Evolutionary conservation across 2,888 invertebrate genomes (phyloP).

Genomic region (Archaeoteleia sp.): DNA sequence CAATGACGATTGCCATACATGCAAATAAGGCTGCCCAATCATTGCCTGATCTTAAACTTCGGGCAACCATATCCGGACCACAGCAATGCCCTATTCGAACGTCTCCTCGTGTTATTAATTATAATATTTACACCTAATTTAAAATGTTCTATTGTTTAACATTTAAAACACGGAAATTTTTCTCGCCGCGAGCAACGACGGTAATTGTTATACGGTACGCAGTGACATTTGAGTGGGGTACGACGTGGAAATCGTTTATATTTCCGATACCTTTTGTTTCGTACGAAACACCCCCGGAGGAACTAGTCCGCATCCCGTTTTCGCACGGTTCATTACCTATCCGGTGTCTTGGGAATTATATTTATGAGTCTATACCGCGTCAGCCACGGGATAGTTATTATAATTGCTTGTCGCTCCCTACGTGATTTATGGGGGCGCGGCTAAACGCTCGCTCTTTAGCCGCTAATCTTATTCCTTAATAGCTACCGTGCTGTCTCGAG

Average conservation of each 20-base stretch:
- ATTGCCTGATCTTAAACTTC: no score
- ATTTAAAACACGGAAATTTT: no score
- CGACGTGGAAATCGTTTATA: background rate
- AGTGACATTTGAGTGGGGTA: no score
- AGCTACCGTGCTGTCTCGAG: conserved; percentile 60
- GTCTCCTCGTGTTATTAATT: no score
- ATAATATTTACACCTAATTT: no score
- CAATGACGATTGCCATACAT: no score
- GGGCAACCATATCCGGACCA: no score
- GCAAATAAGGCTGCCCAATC: no score
- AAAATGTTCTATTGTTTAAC: no score
- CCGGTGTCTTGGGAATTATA: conserved; percentile 66
- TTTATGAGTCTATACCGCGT: conserved; percentile 63
- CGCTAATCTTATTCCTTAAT: conserved; percentile 66
- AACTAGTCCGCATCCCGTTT: conserved; percentile 63
- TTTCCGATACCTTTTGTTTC: conserved; percentile 30
- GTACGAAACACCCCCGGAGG: conserved; percentile 42
- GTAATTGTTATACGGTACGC: no score
- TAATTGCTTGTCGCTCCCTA: conserved; percentile 71
- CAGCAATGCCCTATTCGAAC: no score
- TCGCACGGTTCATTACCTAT: conserved; percentile 68
- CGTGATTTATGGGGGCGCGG: conserved; percentile 67
- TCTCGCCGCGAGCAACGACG: background rate
- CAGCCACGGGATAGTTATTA: conserved; percentile 67
- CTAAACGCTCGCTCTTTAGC: conserved; percentile 66